Evolutionary conservation across 2,113 vertebrate genomes (phyloP).

Genomic region (Microcebus jonahi): DNA sequence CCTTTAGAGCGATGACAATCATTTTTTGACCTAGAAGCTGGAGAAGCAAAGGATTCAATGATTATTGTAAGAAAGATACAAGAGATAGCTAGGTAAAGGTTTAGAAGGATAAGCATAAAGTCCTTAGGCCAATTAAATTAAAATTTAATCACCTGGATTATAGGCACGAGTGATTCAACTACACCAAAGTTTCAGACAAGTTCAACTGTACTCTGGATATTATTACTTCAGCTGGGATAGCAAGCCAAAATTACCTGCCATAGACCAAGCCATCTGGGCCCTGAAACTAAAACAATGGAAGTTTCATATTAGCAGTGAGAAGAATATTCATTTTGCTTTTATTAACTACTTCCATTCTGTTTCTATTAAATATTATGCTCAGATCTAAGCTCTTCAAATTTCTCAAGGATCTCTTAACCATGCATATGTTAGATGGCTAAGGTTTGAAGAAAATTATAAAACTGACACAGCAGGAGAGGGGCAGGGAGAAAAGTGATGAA

Average conservation of each 20-base stretch:
- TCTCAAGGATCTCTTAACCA: not conserved
- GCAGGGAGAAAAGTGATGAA: not conserved
- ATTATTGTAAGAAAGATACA: not conserved
- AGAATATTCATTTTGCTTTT: conserved; percentile 12
- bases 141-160: not conserved
- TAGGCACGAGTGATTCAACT: not conserved
- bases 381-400: not conserved
- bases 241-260: not conserved
- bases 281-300: not conserved
- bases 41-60: not conserved
- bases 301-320: not conserved
- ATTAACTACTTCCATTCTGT: not conserved
- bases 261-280: not conserved
- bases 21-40: not conserved
- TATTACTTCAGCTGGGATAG: conserved; percentile 27
- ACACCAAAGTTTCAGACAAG: not conserved
- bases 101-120: not conserved
- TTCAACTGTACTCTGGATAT: not conserved
- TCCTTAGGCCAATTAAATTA: not conserved
- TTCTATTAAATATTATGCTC: not conserved
- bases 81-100: not conserved
- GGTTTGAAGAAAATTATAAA: conserved; percentile 9
- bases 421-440: not conserved
- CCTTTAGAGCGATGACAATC: not conserved
- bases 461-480: not conserved